Evolutionary conservation across 2,113 vertebrate genomes (phyloP), one percentile per base, ranked within the genome.

Genomic region (Indicator maculatus): DNA sequence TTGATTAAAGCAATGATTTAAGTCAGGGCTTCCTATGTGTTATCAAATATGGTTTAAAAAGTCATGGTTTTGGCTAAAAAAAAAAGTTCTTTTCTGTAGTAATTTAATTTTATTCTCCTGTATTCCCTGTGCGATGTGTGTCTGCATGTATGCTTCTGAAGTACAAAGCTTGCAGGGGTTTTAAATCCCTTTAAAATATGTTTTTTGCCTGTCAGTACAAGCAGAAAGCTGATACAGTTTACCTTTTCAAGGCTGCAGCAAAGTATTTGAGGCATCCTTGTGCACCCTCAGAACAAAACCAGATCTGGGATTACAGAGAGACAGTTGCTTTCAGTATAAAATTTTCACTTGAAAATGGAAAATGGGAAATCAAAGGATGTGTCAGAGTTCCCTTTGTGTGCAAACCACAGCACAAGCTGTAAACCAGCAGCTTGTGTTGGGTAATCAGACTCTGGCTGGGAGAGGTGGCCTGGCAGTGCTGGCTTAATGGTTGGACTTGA

Each of bases 71-170:
- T 21, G 4, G 2, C 33, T 56, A 71, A 30, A 8, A 16, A 36
- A 44, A 75, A 9, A 60, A 33, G 27, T 14, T 55, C 2, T 8
- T 66, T 66, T 72, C 66, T 38, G 5, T 41, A 56, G 1, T 21
- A 19, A 64, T 72, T 44, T 41, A 7, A 7, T 39, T 47, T 45
- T 58, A 11, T 28, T 78, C 36, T 82, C 13, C 47, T 60, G 20
- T 38, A 76, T 16, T 33, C 55, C 16, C 30, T 16, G 0, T 9
- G 1, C 47, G 73, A 47, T 0, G 0, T 27, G 8, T 41, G 6
- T 45, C 31, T 61, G 47, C 41, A 3, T 19, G 7, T 23, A 1
- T 31, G 27, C 18, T 84, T 45, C 17, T 65, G 33, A 67, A 38
- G 28, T 47, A 26, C 14, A 24, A n/a, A 60, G 33, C 6, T 61